Evolutionary conservation across 2,888 invertebrate genomes (phyloP).

Genomic region (Amphipoea lucens): DNA sequence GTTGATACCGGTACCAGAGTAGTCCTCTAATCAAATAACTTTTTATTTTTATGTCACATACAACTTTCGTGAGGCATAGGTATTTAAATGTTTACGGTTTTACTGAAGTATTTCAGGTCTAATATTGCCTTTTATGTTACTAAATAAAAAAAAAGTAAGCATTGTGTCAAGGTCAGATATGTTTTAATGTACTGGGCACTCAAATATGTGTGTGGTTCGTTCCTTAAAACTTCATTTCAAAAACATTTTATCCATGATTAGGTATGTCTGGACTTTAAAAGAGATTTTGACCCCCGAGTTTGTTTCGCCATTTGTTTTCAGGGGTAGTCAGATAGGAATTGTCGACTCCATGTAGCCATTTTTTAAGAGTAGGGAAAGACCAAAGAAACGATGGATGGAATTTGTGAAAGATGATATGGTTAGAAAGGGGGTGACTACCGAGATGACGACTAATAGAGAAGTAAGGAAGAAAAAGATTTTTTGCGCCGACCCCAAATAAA

Average conservation of each 20-base stretch:
- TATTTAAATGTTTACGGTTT: background rate
- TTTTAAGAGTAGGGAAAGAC: too few species aligned
- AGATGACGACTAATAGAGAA: too few species aligned
- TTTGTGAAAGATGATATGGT: too few species aligned
- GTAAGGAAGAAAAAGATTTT: too few species aligned
- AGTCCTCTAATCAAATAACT: conserved; percentile 7
- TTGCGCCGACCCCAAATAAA: too few species aligned
- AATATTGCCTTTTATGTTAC: background rate
- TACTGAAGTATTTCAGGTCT: background rate
- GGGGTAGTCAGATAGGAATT: background rate
- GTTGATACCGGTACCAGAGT: background rate
- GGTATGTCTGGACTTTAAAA: background rate
- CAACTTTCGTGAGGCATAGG: background rate
- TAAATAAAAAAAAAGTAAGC: background rate
- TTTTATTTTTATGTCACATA: background rate
- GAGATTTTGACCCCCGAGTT: background rate
- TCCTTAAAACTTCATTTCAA: background rate
- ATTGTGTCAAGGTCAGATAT: background rate
- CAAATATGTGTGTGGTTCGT: background rate
- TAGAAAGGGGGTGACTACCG: too few species aligned
- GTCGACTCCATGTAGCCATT: too few species aligned
- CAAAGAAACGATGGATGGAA: too few species aligned
- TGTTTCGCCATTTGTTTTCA: background rate
- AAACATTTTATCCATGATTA: background rate
- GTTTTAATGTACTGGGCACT: too few species aligned